Evolutionary conservation across 1,140 invertebrate species (phyloP).

Genomic region (Gyrodactylus bullatarudis): DNA sequence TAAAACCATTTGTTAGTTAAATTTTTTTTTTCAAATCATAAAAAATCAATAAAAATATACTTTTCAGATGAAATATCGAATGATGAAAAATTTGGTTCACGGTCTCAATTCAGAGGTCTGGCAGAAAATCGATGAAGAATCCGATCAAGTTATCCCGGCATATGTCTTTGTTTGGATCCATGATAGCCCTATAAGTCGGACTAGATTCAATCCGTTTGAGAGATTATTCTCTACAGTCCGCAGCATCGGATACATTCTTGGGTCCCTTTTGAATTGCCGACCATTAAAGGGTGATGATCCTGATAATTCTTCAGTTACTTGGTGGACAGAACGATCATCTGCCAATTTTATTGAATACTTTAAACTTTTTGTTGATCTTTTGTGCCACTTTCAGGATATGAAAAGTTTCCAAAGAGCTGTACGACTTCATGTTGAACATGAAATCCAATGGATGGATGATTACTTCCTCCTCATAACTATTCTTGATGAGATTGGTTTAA

Average conservation of each 20-base stretch:
- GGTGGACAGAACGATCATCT: background rate
- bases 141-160: background rate
- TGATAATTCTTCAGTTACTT: background rate
- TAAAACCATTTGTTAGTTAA: background rate
- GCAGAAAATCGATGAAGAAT: background rate
- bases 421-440: slow-evolving; percentile 4
- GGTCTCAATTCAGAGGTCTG: background rate
- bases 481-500: background rate
- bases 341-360: slow-evolving; percentile 4
- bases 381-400: slow-evolving; percentile 1
- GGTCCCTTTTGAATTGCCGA: background rate
- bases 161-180: background rate
- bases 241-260: background rate
- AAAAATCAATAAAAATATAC: background rate
- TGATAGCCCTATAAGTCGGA: background rate
- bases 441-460: background rate
- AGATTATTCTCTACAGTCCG: background rate
- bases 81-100: background rate
- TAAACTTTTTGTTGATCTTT: background rate
- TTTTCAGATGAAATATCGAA: background rate
- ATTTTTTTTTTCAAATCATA: background rate
- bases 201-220: background rate
- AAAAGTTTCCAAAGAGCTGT: background rate
- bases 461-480: background rate
- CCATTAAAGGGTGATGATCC: background rate